These are phyloP conservation scores for Heliconius ismenius DNA, from an alignment of 2,888 invertebrate species.

Conservation along the genomic window DNA sequence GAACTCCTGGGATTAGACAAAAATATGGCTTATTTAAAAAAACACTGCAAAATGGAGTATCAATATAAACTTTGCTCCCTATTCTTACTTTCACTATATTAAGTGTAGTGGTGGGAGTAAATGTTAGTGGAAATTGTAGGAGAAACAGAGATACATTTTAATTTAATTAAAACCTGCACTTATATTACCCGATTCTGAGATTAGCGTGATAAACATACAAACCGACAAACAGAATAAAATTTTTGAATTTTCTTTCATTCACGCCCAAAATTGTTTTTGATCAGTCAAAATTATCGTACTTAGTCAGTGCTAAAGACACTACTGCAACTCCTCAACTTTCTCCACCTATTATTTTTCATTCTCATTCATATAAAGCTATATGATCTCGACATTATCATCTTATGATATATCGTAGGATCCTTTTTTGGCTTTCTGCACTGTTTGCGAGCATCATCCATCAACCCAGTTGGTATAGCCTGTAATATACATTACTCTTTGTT, in stretches of 20 bases:
- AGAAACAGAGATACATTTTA: no score
- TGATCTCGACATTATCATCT: constrained; percentile 40
- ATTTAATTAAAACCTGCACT: no score
- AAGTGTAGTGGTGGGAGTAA: no score
- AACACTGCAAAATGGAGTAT: background rate
- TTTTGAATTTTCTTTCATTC: no score
- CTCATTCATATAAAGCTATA: constrained; percentile 9
- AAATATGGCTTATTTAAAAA: background rate
- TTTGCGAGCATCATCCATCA: constrained; percentile 44
- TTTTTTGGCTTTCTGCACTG: constrained; percentile 37
- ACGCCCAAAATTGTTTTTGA: no score
- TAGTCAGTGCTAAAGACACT: background rate
- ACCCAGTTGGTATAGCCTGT: constrained; percentile 33
- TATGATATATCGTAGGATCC: constrained; percentile 25
- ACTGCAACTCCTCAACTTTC: background rate
- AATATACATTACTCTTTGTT: constrained; percentile 29
- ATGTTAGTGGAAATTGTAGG: no score
- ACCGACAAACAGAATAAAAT: no score
- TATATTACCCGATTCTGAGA: no score
- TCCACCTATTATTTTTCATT: background rate
- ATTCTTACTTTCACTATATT: no score
- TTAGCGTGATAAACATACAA: no score
- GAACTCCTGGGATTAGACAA: constrained; percentile 84
- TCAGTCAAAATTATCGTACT: background rate
- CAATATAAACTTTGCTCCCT: no score